Evolutionary conservation across 23 tunicate genomes (phyloP), one percentile per base, ranked within the genome.

Genomic region (Oikopleura vanhoeffeni): DNA sequence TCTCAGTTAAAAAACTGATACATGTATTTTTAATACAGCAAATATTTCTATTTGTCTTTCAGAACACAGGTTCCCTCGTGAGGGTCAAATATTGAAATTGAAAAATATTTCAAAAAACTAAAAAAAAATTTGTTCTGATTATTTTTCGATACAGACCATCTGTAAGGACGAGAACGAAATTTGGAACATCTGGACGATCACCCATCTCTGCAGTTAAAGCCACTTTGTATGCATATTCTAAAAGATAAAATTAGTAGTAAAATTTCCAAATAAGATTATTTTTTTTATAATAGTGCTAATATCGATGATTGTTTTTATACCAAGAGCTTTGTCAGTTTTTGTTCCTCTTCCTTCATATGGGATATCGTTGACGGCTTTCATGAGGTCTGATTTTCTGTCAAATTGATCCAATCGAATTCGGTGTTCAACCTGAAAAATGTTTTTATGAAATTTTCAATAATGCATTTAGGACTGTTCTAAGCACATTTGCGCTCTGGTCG

Each of bases 271-370:
- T 13, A 24, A 13, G 3, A 30, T 71, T 13, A 71, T 71, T 71
- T 18, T 71, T 71, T 13, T 30, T 30, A 49, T 18, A 8, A 8
- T 18, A 8, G 60, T 49, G 8, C 60, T 49, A 49, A 8, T 8
- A 8, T 18, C 8, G 8, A 8, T 49, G 18, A 49, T 49, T 30
- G 27, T 30, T 71, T 71, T 71, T 30, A 71, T 71, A 71, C 79
- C 79, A 4, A 71, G 79, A 2, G 79, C 79, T 4, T 4, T 32
- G 32, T 18, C 38, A 32, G 79, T 71, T 38, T 71, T 71, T 33
- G 79, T 71, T 71, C 79, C 79, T 24, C 35, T 28, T 71, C 79
- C 79, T 71, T 71, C 79, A 30, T 71, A 71, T 71, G 79, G 79
- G 38, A 71, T 71, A 32, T 71, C 32, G 79, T 18, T 30, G 79